Evolutionary conservation across 2,113 vertebrate species (phyloP).

Genomic region (Ploceus nigricollis): DNA sequence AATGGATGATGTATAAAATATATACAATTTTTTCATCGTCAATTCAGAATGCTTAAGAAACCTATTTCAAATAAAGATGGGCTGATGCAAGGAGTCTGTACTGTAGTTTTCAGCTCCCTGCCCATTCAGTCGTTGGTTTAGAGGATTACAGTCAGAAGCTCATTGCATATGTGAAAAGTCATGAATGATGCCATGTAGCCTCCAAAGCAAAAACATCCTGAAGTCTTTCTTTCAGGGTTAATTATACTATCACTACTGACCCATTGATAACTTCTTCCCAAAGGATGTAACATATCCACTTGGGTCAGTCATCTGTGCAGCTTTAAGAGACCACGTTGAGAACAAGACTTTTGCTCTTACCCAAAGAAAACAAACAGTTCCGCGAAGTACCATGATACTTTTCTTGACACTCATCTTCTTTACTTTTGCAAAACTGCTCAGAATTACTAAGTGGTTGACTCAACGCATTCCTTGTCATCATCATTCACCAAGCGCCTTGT

Average conservation of each 20-base stretch:
- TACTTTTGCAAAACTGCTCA: background rate
- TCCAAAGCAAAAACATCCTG: background rate
- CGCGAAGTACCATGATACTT: background rate
- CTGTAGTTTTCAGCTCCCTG: background rate
- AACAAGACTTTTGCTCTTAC: background rate
- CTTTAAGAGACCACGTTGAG: background rate
- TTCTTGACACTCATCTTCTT: background rate
- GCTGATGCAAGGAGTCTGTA: background rate
- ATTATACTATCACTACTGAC: background rate
- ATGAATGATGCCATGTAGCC: background rate
- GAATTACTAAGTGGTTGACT: background rate
- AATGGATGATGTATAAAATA: background rate
- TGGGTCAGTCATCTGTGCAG: background rate
- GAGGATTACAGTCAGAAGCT: background rate
- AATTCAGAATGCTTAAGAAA: background rate
- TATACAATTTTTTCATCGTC: background rate
- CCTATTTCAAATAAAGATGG: background rate
- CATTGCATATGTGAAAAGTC: background rate
- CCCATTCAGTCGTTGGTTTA: accelerated
- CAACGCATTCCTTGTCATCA: background rate
- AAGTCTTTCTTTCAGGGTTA: background rate
- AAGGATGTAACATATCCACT: background rate
- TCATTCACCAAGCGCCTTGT: background rate
- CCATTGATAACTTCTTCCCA: background rate
- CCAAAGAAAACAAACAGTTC: background rate